These are phyloP conservation scores for Hofmannophila pseudospretella DNA, from an alignment of 2,888 invertebrate species.

Conservation along the genomic window DNA sequence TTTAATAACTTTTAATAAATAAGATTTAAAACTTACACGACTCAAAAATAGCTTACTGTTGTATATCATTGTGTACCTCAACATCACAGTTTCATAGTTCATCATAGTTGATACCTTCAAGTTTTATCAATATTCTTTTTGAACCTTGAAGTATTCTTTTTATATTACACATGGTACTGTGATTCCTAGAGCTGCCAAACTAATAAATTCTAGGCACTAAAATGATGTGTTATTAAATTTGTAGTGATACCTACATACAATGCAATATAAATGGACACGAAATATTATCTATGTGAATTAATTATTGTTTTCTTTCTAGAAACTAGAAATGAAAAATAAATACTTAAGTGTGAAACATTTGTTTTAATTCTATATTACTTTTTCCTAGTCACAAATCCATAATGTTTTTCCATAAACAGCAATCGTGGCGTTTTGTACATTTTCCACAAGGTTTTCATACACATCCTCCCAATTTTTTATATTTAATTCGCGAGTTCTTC, in stretches of 20 bases:
- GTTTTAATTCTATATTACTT: slow-evolving; percentile 14
- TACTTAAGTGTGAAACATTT: slow-evolving; percentile 2
- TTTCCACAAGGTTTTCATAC: slow-evolving; percentile 79
- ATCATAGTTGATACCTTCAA: too few relatives aligned
- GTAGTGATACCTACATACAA: slow-evolving; percentile 6
- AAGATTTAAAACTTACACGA: too few relatives aligned
- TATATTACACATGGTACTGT: slow-evolving; percentile 12
- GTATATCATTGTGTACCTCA: too few relatives aligned
- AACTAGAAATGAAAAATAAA: slow-evolving; percentile 9
- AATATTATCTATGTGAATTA: slow-evolving; percentile 6
- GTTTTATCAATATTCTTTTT: too few relatives aligned
- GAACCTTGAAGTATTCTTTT: too few relatives aligned
- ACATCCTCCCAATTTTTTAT: slow-evolving; percentile 79
- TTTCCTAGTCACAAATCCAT: slow-evolving; percentile 23
- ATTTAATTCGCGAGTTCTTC: slow-evolving; percentile 45
- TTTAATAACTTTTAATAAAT: neutral
- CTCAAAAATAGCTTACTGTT: too few relatives aligned
- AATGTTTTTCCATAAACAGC: slow-evolving; percentile 76
- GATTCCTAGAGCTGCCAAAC: slow-evolving; percentile 37
- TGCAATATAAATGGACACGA: slow-evolving; percentile 8
- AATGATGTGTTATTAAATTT: neutral
- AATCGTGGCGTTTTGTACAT: slow-evolving; percentile 83
- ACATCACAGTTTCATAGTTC: too few relatives aligned
- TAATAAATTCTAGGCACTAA: slow-evolving; percentile 6
- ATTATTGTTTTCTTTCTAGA: slow-evolving; percentile 13